A percentile compares a stretch with the other conserved stretches of the same genome.
Conservation (phyloP, 2,888 invertebrate genomes). For the Mythimna pallens region DNA sequence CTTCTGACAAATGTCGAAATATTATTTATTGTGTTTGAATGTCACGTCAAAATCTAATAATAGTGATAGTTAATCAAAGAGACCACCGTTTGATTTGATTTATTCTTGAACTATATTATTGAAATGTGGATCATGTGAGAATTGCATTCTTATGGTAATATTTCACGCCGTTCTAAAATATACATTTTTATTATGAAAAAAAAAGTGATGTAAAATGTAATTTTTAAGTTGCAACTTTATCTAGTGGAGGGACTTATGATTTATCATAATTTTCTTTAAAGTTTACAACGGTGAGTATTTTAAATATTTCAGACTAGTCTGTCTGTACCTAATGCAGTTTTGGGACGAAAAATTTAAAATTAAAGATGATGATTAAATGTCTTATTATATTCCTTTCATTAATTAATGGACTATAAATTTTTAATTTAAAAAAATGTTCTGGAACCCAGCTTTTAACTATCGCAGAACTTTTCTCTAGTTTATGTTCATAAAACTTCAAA, state of each 20-base stretch:
- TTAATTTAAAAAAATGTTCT: constrained; percentile 2
- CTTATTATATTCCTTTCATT: neutral
- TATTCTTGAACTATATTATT: constrained; percentile 34
- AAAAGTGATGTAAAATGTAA: neutral
- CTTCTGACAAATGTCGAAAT: constrained; percentile 69
- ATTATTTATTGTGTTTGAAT: constrained; percentile 72
- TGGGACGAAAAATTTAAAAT: no score
- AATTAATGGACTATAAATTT: neutral
- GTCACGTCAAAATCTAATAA: constrained; percentile 62
- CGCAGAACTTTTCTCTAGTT: neutral
- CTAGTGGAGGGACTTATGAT: neutral
- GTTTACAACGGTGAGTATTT: neutral
- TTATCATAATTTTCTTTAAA: neutral
- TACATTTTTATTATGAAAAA: constrained; percentile 19
- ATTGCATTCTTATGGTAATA: constrained; percentile 34
- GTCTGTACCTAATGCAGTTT: neutral
- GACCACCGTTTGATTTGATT: constrained; percentile 33
- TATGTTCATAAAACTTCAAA: constrained; percentile 31
- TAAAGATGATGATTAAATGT: neutral
- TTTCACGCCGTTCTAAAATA: constrained; percentile 23
- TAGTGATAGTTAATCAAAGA: constrained; percentile 44
- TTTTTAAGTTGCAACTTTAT: constrained; percentile 1
- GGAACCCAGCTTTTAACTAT: neutral
- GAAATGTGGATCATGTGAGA: constrained; percentile 49
- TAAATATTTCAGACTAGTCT: neutral